phyloP scores from a whole-genome alignment of 2,113 vertebrate species.

The Canis aureus region DNA sequence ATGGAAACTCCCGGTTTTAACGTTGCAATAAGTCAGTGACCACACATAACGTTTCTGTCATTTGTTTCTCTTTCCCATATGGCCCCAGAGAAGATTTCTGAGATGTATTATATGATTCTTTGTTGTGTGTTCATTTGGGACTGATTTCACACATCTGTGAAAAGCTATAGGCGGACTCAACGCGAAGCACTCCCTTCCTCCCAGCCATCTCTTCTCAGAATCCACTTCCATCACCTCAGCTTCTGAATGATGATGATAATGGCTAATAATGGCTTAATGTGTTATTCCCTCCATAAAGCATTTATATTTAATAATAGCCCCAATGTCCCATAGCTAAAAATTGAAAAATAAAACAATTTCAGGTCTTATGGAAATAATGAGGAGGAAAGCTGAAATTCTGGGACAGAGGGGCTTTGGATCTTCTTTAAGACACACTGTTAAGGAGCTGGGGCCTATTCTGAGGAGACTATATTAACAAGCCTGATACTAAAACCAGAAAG shows the following conservation, averaged over 20 bases:
- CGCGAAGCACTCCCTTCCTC: not conserved
- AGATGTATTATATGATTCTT: not conserved
- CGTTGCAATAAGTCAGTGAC: not conserved
- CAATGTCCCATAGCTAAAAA: conserved; percentile 38
- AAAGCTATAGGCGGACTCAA: not conserved
- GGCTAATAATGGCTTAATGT: not conserved
- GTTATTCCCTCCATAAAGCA: conserved; percentile 29
- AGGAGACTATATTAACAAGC: not conserved
- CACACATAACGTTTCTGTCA: not conserved
- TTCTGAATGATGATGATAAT: not conserved
- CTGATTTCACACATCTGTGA: not conserved
- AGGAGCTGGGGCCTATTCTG: not conserved
- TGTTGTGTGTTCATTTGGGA: not conserved
- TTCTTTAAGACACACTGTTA: not conserved
- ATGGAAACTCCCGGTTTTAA: not conserved
- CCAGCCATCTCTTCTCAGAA: not conserved
- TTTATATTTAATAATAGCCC: conserved; percentile 25
- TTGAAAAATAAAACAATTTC: conserved; percentile 64
- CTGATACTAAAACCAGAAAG: not conserved
- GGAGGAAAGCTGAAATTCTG: conserved; percentile 52
- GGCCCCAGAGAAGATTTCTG: not conserved
- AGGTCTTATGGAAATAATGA: conserved; percentile 55
- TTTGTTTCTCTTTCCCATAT: not conserved
- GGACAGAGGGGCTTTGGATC: not conserved
- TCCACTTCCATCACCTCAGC: not conserved